Percentiles rank a stretch among this genome's conserved stretches.
Evolutionary conservation across 1,140 invertebrate genomes (phyloP).

Genomic region (Argopecten irradians): DNA sequence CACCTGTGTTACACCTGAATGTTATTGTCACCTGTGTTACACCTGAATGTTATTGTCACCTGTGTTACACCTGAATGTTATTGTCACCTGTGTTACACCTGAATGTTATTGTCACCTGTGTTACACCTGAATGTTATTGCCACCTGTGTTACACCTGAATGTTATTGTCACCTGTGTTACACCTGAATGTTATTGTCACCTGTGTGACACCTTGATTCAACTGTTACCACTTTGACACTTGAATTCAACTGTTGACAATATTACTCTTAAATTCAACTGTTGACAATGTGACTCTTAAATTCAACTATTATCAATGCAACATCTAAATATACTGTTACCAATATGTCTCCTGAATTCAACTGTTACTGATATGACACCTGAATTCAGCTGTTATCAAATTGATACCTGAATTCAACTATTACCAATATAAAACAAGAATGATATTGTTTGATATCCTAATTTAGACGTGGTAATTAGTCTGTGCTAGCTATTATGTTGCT

Average conservation of each 20-base stretch:
- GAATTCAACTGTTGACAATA: background rate
- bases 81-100: background rate
- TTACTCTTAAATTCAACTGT: background rate
- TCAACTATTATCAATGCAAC: background rate
- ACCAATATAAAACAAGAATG: background rate
- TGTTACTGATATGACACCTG: background rate
- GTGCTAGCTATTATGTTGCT: too few relatives aligned
- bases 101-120: background rate
- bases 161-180: background rate
- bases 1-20: background rate
- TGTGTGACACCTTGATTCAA: background rate
- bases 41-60: background rate
- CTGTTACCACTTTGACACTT: background rate
- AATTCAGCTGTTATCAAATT: background rate
- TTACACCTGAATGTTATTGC: background rate
- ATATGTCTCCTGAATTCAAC: background rate
- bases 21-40: background rate
- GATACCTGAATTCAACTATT: background rate
- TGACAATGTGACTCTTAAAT: background rate
- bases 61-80: background rate
- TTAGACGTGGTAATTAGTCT: too few relatives aligned
- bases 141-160: background rate
- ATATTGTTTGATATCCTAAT: too few relatives aligned
- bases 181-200: background rate
- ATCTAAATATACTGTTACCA: background rate